Percentiles rank a stretch among this genome's conserved stretches.
Conservation (phyloP, 2,797 vertebrate species). For the Prionace glauca region DNA sequence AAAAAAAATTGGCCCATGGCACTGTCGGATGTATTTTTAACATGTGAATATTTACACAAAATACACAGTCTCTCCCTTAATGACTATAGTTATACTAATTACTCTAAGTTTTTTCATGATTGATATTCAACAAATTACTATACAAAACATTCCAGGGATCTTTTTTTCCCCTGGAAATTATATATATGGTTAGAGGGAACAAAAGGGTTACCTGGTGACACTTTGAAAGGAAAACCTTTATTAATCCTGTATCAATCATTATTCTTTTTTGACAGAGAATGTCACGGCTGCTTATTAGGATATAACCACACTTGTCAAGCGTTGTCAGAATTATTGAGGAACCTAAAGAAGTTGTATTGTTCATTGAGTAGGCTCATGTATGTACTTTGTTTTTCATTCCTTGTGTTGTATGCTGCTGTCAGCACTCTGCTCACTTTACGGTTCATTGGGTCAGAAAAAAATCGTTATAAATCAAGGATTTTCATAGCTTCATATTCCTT, state of each 20-base stretch:
- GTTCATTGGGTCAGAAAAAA: background rate
- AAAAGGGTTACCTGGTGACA: background rate
- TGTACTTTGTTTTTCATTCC: background rate
- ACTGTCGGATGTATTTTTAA: conserved; percentile 15
- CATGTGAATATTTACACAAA: conserved; percentile 15
- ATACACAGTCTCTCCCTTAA: background rate
- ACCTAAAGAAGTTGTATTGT: background rate
- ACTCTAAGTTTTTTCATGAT: background rate
- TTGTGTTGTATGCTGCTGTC: background rate
- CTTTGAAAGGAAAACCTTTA: background rate
- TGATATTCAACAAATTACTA: background rate
- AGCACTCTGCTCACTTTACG: background rate
- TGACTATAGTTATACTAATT: background rate
- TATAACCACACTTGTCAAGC: background rate
- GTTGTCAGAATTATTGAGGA: background rate
- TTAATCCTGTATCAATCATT: background rate
- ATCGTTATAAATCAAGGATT: background rate
- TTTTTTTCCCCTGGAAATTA: background rate
- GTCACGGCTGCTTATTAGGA: background rate
- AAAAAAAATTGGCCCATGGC: background rate
- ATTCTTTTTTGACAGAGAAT: background rate
- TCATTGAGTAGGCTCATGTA: background rate
- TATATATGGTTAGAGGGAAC: too few species aligned
- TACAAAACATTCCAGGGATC: background rate
- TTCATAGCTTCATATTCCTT: conserved; percentile 9